Evolutionary conservation across 2,797 vertebrate genomes (phyloP), one percentile per base, ranked within the genome.

Genomic region (Lacerta agilis): DNA sequence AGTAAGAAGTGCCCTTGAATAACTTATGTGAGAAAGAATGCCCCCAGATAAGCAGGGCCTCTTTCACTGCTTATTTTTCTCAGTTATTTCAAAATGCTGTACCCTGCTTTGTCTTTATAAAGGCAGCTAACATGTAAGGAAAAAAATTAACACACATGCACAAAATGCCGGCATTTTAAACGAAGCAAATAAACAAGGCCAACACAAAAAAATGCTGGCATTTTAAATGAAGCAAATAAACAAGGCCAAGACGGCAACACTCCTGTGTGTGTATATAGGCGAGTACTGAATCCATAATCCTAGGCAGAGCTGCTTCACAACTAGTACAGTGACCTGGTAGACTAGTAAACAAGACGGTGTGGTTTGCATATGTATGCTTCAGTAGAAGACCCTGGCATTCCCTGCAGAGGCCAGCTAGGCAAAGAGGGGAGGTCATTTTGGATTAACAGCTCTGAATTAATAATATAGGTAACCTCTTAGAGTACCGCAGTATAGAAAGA

Each of bases 361-460:
- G 72, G 49, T 86, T 36, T 88, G 82, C 43, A 77, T 83, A 83
- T 55, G 36, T 41, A 69, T 85, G 69, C 81, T 85, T 41, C n/a
- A 73, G 41, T 71, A 71, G 87, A 84, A 72, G 33, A 89, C 11
- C 69, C 41, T 85, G 55, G 33, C 38, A 75, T 85, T 55, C 61
- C 41, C 33, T 81, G 83, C 43, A 85, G 43, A 87, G 72, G 86
- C 82, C 79, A 82, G 29, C 45, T 80, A 72, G 73, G 38, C 64
- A 83, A 69, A 81, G 58, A 75, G n/a, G 20, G 41, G 20, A 29
- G 41, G 23, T 66, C 10, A 13, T 29, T 80, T 85, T 85, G 58
- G 77, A 85, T 29, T 67, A 83, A 85, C 41, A 80, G 9, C 41
- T 75, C 41, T 83, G 75, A 49, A 55, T 71, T 33, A 83, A 78